Conservation (phyloP, 2,888 invertebrate species). For the Hirtodrosophila trivittata region DNA sequence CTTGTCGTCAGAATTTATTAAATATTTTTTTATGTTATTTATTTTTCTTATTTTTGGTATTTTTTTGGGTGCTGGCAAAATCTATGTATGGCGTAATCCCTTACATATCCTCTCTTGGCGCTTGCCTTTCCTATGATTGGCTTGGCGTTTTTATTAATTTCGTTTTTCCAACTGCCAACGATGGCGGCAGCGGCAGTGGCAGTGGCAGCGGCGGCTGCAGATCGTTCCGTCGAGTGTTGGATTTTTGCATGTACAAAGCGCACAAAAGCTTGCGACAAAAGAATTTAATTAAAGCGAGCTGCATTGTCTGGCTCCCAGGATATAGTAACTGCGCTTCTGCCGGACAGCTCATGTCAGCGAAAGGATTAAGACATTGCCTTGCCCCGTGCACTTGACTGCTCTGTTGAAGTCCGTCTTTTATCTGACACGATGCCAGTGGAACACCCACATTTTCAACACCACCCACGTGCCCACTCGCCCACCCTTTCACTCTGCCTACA, state of each 20-base stretch:
- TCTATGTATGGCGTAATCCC: constrained; percentile 23
- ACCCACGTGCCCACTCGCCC: not conserved
- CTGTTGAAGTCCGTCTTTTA: constrained; percentile 26
- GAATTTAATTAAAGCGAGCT: constrained; percentile 70
- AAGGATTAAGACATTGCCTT: constrained; percentile 64
- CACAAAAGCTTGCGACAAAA: constrained; percentile 62
- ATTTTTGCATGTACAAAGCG: constrained; percentile 63
- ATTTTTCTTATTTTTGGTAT: constrained; percentile 13
- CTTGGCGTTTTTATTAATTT: constrained; percentile 65
- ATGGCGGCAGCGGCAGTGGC: too few relatives aligned
- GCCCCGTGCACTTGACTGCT: constrained; percentile 25
- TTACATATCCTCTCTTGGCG: not conserved
- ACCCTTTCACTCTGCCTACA: not conserved
- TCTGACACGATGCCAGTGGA: constrained; percentile 15
- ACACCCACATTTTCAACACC: too few relatives aligned
- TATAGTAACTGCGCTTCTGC: not conserved
- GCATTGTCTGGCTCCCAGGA: constrained; percentile 50
- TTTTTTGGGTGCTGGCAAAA: not conserved
- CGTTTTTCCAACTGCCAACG: constrained; percentile 39
- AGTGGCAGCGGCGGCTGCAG: not conserved
- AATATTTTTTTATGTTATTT: not conserved
- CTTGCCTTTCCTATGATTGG: constrained; percentile 41
- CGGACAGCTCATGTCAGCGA: constrained; percentile 43
- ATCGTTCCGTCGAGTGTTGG: constrained; percentile 41
- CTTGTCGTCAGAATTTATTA: constrained; percentile 9